Percentiles rank a stretch among this genome's conserved stretches.
Evolutionary conservation across 2,113 vertebrate genomes (phyloP).

Genomic region (Spermophilus dauricus): DNA sequence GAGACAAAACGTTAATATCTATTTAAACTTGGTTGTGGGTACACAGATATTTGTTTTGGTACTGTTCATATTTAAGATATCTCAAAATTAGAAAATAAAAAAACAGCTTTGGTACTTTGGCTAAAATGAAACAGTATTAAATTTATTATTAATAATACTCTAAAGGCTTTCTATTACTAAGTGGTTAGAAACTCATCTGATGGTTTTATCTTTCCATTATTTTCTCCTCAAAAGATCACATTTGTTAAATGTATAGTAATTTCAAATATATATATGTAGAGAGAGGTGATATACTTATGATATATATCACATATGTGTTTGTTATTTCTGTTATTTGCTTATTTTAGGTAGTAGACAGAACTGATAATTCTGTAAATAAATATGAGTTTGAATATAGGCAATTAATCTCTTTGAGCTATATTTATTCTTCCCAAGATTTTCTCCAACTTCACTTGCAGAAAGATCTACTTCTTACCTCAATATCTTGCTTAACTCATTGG

Average conservation of each 20-base stretch:
- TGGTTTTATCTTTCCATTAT: not conserved
- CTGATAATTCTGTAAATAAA: slow-evolving; percentile 27
- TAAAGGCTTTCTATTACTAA: not conserved
- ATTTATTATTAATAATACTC: not conserved
- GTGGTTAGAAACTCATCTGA: not conserved
- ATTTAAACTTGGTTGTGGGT: not conserved
- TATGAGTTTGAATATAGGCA: not conserved
- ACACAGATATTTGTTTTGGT: not conserved
- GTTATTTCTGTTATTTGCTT: not conserved
- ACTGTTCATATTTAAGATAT: not conserved
- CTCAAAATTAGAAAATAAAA: not conserved
- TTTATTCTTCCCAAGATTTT: slow-evolving; percentile 10
- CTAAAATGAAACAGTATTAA: not conserved
- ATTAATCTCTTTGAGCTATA: not conserved
- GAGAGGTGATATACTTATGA: not conserved
- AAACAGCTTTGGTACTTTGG: not conserved
- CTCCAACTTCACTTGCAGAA: not conserved
- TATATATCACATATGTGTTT: not conserved
- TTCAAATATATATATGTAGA: not conserved
- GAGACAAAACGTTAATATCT: not conserved
- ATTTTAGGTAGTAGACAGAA: not conserved
- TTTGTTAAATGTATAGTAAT: not conserved
- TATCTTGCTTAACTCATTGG: slow-evolving; percentile 10
- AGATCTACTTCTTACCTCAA: not conserved
- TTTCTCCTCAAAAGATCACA: not conserved